Conservation (phyloP, 2,113 vertebrate genomes). For the Ammodramus savannarum region DNA sequence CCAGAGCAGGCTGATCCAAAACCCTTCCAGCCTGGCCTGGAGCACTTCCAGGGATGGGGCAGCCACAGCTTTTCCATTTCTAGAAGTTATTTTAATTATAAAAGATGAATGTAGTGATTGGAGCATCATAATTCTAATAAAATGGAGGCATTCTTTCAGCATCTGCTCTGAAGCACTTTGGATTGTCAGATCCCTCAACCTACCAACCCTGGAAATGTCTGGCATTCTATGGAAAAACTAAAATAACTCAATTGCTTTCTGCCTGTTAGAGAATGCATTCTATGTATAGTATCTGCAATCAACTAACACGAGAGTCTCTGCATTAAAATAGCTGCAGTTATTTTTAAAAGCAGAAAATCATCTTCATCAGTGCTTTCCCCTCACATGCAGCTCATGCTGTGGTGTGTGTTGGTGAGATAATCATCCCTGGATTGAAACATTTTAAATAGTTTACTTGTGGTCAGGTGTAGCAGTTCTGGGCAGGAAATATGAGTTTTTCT, state of each 20-base stretch:
- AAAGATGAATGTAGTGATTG: background rate
- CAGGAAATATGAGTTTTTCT: background rate
- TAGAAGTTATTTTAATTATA: background rate
- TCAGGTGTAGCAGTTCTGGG: background rate
- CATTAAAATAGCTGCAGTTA: background rate
- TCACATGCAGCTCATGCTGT: background rate
- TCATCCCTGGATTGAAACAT: background rate
- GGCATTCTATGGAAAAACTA: background rate
- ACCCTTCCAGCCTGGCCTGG: background rate
- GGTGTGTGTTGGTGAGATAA: background rate
- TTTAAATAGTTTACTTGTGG: background rate
- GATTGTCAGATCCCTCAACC: background rate
- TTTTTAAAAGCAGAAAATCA: background rate
- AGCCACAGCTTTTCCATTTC: background rate
- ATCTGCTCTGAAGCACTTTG: background rate
- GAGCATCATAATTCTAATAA: background rate
- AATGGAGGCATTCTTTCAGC: background rate
- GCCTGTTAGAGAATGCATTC: background rate
- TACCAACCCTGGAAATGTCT: background rate
- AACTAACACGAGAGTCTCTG: background rate
- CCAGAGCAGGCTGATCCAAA: accelerated
- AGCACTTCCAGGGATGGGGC: background rate
- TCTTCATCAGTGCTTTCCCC: background rate
- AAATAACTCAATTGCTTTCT: background rate
- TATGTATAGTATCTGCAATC: background rate